phyloP scores from a whole-genome alignment of 2,113 vertebrate genomes.

The Microtus oregoni region DNA sequence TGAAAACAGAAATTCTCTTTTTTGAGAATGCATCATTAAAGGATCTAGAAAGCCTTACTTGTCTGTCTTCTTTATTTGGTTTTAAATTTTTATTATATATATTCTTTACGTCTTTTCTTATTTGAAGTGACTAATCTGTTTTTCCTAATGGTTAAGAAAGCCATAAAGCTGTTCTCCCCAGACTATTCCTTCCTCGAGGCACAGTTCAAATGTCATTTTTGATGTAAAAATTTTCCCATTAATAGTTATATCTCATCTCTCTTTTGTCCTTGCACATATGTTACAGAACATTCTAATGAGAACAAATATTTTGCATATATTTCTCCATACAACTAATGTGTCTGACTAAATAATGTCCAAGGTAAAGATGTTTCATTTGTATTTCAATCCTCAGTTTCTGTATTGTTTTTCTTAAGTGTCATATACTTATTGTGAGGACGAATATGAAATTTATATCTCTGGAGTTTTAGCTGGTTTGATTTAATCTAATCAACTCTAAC shows the following conservation, averaged over 20 bases:
- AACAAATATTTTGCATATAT: not conserved
- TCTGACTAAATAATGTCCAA: not conserved
- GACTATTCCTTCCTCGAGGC: not conserved
- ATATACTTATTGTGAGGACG: not conserved
- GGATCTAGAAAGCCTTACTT: not conserved
- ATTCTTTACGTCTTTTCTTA: not conserved
- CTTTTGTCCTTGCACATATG: not conserved
- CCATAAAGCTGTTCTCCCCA: not conserved
- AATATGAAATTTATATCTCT: conserved; percentile 5
- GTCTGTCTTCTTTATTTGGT: not conserved
- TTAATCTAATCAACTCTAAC: not conserved
- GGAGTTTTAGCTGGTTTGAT: not conserved
- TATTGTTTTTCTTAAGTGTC: not conserved
- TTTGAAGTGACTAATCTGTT: not conserved
- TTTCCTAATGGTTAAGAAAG: not conserved
- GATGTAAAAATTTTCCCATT: not conserved
- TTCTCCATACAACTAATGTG: not conserved
- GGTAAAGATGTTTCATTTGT: not conserved
- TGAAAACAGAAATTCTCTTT: conserved; percentile 3
- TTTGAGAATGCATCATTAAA: not conserved
- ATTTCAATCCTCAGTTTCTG: not conserved
- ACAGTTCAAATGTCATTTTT: conserved; percentile 6
- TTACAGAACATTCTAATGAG: conserved; percentile 8
- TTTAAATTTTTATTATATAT: not conserved
- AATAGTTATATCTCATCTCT: not conserved